A percentile compares a stretch with the other conserved stretches of the same genome.
Conservation (phyloP, 2,113 vertebrate genomes). For the Archocentrus centrarchus region DNA sequence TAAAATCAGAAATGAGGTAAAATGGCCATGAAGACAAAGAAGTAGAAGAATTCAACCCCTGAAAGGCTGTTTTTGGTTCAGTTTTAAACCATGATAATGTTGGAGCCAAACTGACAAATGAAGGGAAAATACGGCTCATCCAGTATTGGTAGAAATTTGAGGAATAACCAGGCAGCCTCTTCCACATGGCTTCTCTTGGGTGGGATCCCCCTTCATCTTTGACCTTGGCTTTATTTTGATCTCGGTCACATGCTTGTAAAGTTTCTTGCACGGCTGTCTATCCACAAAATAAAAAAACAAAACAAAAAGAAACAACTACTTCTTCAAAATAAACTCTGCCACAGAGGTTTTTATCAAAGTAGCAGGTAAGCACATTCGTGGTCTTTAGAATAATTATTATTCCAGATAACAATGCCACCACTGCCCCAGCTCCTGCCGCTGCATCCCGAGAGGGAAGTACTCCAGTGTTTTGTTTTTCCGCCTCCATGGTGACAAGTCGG, state of each 20-base stretch:
- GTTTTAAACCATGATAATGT: background rate
- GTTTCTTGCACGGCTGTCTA: background rate
- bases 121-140: background rate
- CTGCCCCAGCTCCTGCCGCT: background rate
- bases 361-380: background rate
- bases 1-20: background rate
- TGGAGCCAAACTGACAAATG: background rate
- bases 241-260: background rate
- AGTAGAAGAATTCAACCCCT: background rate
- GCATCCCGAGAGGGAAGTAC: slow-evolving; percentile 3
- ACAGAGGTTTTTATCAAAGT: background rate
- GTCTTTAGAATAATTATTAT: background rate
- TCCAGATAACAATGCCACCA: background rate
- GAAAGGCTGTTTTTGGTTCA: background rate
- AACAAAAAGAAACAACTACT: background rate
- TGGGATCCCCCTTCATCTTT: background rate
- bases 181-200: background rate
- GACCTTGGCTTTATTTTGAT: background rate
- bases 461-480: background rate
- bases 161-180: background rate
- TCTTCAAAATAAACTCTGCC: background rate
- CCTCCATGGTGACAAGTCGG: slow-evolving; percentile 4
- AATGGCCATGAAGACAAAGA: background rate
- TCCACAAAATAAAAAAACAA: background rate
- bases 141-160: background rate